These are phyloP conservation scores for Ascidia mentula DNA, from an alignment of 23 tunicate species.

Conservation along the genomic window DNA sequence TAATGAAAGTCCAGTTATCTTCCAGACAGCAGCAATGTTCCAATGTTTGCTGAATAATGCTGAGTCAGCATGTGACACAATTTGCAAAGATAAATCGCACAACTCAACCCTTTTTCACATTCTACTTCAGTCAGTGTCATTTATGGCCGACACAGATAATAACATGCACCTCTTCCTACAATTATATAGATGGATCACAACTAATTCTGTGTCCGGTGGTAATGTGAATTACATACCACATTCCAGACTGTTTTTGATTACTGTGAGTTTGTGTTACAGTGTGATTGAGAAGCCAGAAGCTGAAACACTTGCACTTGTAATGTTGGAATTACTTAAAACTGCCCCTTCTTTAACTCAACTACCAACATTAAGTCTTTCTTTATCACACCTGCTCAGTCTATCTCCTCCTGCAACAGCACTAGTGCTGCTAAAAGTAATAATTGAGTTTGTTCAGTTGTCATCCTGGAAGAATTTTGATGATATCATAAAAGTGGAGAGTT, in stretches of 20 bases:
- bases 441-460: not conserved
- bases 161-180: not conserved
- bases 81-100: not conserved
- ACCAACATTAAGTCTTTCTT: slow-evolving; percentile 11
- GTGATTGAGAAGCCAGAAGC: not conserved
- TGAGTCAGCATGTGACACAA: not conserved
- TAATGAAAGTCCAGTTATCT: not conserved
- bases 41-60: not conserved
- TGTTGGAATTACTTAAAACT: slow-evolving; percentile 12
- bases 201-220: not conserved
- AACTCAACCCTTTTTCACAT: not conserved
- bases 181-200: not conserved
- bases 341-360: slow-evolving; percentile 10
- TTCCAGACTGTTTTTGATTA: not conserved
- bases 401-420: not conserved
- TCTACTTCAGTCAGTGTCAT: not conserved
- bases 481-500: not conserved
- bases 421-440: not conserved
- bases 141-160: not conserved
- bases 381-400: slow-evolving; percentile 1
- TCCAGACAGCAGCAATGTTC: slow-evolving; percentile 13
- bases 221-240: not conserved
- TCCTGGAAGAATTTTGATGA: not conserved
- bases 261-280: not conserved
- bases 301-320: not conserved